Evolutionary conservation across 2,888 invertebrate species (phyloP), one percentile per base, ranked within the genome.

Genomic region (Caprella mutica): DNA sequence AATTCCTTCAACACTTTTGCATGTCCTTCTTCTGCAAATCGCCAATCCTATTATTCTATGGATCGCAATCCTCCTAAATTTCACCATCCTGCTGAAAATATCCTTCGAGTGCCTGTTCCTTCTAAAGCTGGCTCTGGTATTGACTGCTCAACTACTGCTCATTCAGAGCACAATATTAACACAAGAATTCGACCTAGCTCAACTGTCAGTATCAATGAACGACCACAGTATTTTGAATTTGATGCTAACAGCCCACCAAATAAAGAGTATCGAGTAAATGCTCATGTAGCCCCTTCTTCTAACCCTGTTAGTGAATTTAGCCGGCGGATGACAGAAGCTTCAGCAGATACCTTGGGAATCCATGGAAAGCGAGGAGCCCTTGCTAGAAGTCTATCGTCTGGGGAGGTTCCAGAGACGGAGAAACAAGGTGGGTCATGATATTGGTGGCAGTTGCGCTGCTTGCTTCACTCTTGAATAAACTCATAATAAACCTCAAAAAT

Each of bases 271-370:
- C 64, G 58, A 57, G 57, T 59, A 56, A 59, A 60, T 55, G 64
- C 64, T 64, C 60, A 64, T 64, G 64, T 64, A 64, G 64, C 55
- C 58, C 64, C 64, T 64, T 64, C 64, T 64, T 64, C 60, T 64
- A 60, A 64, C 55, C 64, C 64, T 60, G 64, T 56, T 64, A 64
- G 64, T 64, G 64, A 60, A 56, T 64, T 64, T 60, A 64, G 60
- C 58, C 59, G 55, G 44, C 64, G 64, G 64, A 58, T 57, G 59
- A 64, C 57, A 55, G 46, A 60, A 55, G 52, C 64, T 35, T 29
- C 55, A 42, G 64, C 60, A 57, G 57, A 29, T 29, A 52, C 44
- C 55, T 53, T 46, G 51, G 59, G 58, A 50, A 57, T 55, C 43
- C 39, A 59, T 52, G 56, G 64, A 46, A 64, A 64, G 39, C 64